Conservation (phyloP, 1,140 invertebrate species). For the Ceratitis capitata region DNA sequence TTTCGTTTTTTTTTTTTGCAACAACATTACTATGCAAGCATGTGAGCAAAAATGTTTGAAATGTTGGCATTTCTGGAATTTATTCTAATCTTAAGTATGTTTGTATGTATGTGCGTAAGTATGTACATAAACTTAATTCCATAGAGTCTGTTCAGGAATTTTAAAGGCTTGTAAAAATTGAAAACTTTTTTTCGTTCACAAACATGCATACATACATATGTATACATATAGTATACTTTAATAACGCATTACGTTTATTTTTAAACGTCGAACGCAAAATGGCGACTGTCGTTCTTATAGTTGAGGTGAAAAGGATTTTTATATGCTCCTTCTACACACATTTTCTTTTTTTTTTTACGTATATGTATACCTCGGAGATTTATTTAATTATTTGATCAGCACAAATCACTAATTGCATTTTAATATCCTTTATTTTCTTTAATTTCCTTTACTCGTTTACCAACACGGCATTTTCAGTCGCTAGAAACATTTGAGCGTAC, state of each 20-base stretch:
- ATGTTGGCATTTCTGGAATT: conserved; percentile 20
- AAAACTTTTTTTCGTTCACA: not conserved
- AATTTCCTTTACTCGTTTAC: no score
- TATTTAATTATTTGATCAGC: not conserved
- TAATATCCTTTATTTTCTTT: not conserved
- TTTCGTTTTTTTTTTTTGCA: no score
- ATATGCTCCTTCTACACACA: not conserved
- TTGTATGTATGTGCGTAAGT: no score
- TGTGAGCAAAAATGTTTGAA: conserved; percentile 15
- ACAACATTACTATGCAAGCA: conserved; percentile 21
- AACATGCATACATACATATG: not conserved
- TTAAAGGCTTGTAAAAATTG: conserved; percentile 7
- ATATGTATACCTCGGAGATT: no score
- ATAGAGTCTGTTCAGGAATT: conserved; percentile 10
- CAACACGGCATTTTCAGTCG: not conserved
- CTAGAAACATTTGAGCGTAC: not conserved
- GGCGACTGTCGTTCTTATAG: not conserved
- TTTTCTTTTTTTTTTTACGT: not conserved
- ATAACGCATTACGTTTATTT: not conserved
- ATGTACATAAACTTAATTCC: conserved; percentile 8
- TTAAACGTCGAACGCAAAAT: not conserved
- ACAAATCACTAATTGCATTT: not conserved
- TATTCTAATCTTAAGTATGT: conserved; percentile 26
- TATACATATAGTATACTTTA: no score
- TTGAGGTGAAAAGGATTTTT: not conserved